These are phyloP conservation scores for Argentina silus DNA, from an alignment of 2,797 vertebrate genomes.

Conservation along the genomic window DNA sequence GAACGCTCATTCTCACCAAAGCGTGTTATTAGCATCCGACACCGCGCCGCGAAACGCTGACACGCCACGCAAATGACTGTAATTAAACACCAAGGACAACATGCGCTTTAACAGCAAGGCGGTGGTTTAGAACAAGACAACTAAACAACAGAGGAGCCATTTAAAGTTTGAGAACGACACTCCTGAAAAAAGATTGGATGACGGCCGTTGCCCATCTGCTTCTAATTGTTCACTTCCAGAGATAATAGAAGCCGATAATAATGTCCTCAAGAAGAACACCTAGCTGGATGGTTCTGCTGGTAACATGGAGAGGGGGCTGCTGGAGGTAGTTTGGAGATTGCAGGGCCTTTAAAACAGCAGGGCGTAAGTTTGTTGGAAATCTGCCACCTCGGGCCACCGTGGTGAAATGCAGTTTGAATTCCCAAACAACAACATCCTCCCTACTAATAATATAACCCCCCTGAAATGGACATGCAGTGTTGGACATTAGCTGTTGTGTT, in stretches of 20 bases:
- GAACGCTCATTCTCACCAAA: slow-evolving; percentile 65
- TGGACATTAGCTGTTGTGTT: too few species aligned
- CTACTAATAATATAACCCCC: too few species aligned
- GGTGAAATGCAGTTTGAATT: too few species aligned
- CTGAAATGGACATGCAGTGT: too few species aligned
- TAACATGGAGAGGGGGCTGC: too few species aligned
- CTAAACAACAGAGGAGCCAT: slow-evolving; percentile 50
- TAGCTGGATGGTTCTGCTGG: too few species aligned
- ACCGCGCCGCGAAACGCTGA: slow-evolving; percentile 62
- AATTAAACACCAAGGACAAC: slow-evolving; percentile 74
- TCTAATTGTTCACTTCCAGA: neutral
- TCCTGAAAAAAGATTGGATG: slow-evolving; percentile 6
- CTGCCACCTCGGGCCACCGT: too few species aligned
- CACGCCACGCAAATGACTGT: slow-evolving; percentile 77
- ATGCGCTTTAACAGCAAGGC: slow-evolving; percentile 67
- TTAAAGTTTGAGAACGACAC: slow-evolving; percentile 63
- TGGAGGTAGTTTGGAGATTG: too few species aligned
- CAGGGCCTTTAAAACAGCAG: too few species aligned
- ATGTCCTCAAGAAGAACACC: too few species aligned
- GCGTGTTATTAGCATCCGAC: slow-evolving; percentile 78
- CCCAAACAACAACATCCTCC: too few species aligned
- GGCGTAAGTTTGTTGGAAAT: too few species aligned
- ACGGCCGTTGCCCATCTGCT: slow-evolving; percentile 17
- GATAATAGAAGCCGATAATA: neutral
- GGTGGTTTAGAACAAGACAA: slow-evolving; percentile 48